These are phyloP conservation scores for Tretioscincus oriximinensis DNA, from an alignment of 2,113 vertebrate species.

Conservation along the genomic window DNA sequence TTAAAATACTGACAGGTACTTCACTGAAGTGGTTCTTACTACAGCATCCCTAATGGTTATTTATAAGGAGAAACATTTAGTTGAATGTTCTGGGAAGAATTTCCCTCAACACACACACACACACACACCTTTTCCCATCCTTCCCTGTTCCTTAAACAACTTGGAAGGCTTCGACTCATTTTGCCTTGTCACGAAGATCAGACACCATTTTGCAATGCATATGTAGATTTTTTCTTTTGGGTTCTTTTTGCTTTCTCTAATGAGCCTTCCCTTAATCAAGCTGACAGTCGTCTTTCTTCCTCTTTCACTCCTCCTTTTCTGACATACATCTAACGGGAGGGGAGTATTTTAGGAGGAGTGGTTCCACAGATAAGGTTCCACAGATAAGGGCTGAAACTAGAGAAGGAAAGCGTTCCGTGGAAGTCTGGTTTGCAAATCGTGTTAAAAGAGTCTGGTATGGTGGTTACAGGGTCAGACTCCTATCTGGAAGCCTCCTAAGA, in stretches of 20 bases:
- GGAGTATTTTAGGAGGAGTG: constrained; percentile 70
- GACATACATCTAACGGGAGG: constrained; percentile 58
- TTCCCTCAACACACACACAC: neutral
- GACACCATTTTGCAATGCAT: constrained; percentile 80
- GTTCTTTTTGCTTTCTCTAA: constrained; percentile 80
- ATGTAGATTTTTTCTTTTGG: constrained; percentile 82
- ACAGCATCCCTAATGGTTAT: constrained; percentile 18
- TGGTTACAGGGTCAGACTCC: no score
- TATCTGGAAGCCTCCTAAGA: no score
- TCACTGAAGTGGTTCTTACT: constrained; percentile 46
- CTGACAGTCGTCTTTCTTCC: constrained; percentile 78
- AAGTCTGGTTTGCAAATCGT: constrained; percentile 49
- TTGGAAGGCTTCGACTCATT: constrained; percentile 71
- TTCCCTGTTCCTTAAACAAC: constrained; percentile 57
- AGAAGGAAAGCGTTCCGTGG: constrained; percentile 43
- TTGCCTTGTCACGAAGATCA: constrained; percentile 78
- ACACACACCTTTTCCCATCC: constrained; percentile 48
- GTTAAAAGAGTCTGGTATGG: neutral
- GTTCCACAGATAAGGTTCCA: constrained; percentile 56
- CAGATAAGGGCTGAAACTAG: constrained; percentile 29
- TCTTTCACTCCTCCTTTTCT: constrained; percentile 10
- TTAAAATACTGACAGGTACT: constrained; percentile 55
- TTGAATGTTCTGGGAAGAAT: constrained; percentile 46
- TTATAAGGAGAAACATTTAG: constrained; percentile 55
- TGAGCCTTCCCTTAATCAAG: constrained; percentile 82